Base-by-base conservation (phyloP, 2,113 vertebrate species). In the Melanerpes formicivorus region DNA sequence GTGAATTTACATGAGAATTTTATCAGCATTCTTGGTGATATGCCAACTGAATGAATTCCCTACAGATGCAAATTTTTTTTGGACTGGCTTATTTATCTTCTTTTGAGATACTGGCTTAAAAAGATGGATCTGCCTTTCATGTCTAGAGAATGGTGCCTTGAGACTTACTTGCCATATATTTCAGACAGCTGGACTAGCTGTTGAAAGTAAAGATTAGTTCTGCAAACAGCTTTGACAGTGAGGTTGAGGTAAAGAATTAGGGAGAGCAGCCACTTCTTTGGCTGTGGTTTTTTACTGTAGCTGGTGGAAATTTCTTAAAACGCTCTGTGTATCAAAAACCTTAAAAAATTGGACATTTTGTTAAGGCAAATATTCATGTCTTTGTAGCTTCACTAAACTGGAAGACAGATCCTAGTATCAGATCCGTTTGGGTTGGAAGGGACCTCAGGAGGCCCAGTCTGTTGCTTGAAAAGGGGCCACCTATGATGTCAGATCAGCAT, bases 1-100 rank as follows among this genome's bases (percentile, higher is more conserved):
- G 60, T 81, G 75, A 87, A 95, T 96, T 95, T 92, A 77, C 76
- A 91, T 96, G 64, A 85, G 69, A 91, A 95, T 90, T 93, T 92
- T 93, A 92, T 90, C 94, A 90, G 70, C 67, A 26, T 92, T 92
- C 86, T 95, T 75, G 46, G 40, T 81, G 80, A 65, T 81, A 63
- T 69, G 80, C 55, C 67, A 75, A 19, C 34, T 87, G 91, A 87
- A 82, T 76, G 56, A 91, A 84, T 83, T 94, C 87, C 81, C 48
- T 3, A 65, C 7, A 83, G 81, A 91, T 84, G 69, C 30, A 77
- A 44, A 66, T 88, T 81, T 95, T 93, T 90, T 93, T 87, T 90
- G 30, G 65, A 93, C 87, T 74, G 52, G 6, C 64, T 89, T 90
- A 64, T 89, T 94, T 92, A 59, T 93, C 83, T 88, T 84, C 74